Base-by-base conservation (phyloP, 2,888 invertebrate genomes). In the Palloptera scutellata region DNA sequence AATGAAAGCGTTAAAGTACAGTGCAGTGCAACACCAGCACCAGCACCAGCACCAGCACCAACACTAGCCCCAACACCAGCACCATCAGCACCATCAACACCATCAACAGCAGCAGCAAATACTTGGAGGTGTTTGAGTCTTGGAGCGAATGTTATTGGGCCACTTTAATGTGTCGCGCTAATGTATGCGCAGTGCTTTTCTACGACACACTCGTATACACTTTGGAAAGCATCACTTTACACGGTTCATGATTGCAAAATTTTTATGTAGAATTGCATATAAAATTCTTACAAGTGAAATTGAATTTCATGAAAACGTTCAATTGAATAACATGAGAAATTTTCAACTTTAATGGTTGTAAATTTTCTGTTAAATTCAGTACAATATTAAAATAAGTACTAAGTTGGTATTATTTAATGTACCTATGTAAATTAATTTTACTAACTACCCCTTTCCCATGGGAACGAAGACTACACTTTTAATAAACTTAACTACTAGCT, bases 71-170 rank as follows among this genome's bases (percentile, higher is more conserved):
- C n/a, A n/a, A n/a, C n/a, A n/a, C n/a, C n/a, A n/a, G n/a, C n/a
- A n/a, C 59, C 1, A 10, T 13, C 30, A 19, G 19, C 64, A 57
- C 40, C 57, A 55, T 64, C 55, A 51, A 43, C 55, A 57, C 51
- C 55, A 64, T 57, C 48, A 48, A 55, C 40, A 61, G n/a, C n/a
- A n/a, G n/a, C n/a, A 53, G 45, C 40, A 55, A 70, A 52, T 30
- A 61, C 42, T 42, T 69, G 73, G 67, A 66, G 52, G 73, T 70
- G 68, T 70, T 70, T 74, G 64, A 30, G 30, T 30, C 30, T 30
- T 30, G 30, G 30, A 30, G 6, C 72, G 73, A 70, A 73, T 74
- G 71, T 70, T 73, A 72, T 76, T 76, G 70, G 15, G 57, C 57
- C 59, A 59, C 62, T 67, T 67, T 57, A 57, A 19, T 42, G 15